A percentile compares a stretch with the other conserved stretches of the same genome.
These are phyloP conservation scores for Semnornis frantzii DNA, from an alignment of 2,113 vertebrate species.

Conservation along the genomic window DNA sequence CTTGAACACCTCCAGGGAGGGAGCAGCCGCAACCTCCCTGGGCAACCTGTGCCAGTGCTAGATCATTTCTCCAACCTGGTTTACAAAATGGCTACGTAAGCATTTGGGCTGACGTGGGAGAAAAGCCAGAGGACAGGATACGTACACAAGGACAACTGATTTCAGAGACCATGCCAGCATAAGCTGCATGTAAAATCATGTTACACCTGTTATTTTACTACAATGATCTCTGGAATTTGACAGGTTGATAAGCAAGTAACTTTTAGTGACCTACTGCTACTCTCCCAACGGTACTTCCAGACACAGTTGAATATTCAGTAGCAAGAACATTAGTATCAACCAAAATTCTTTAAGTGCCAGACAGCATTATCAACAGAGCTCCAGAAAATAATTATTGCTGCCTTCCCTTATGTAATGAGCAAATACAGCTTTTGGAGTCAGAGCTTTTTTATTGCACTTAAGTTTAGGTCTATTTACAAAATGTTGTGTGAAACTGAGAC, in stretches of 20 bases:
- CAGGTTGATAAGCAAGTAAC: background rate
- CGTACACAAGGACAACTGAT: background rate
- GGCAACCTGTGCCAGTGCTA: too few species aligned
- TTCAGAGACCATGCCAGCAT: background rate
- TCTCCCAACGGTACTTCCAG: background rate
- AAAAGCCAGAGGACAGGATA: background rate
- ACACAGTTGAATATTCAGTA: background rate
- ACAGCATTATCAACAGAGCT: background rate
- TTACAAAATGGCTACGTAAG: background rate
- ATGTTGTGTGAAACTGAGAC: background rate
- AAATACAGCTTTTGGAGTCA: background rate
- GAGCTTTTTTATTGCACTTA: background rate
- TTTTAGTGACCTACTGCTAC: background rate
- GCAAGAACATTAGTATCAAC: background rate
- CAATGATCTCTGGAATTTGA: background rate
- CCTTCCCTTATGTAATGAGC: background rate
- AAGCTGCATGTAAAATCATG: background rate
- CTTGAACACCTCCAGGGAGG: too few species aligned
- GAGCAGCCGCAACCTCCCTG: too few species aligned
- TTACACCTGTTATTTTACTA: background rate
- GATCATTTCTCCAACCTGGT: background rate
- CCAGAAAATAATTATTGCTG: background rate
- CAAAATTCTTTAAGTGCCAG: background rate
- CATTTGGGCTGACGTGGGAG: background rate
- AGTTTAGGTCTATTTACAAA: background rate